A percentile compares a stretch with the other conserved stretches of the same genome.
Conservation (phyloP, 2,113 vertebrate genomes). For the Neodon shergylaensis region DNA sequence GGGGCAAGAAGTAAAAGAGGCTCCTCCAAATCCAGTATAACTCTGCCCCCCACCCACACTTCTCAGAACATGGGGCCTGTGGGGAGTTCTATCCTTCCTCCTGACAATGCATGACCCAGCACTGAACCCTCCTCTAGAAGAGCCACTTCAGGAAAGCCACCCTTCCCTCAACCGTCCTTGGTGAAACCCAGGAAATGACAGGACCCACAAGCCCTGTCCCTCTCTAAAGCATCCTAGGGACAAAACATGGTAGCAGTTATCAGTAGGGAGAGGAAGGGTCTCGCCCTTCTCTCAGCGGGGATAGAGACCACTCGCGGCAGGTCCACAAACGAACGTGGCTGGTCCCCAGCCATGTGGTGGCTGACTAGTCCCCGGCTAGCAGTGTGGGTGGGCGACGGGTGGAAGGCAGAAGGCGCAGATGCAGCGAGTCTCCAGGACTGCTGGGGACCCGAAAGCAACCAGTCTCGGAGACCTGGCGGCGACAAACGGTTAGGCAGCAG, state of each 20-base stretch:
- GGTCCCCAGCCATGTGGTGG: too few relatives aligned
- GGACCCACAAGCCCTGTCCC: rapidly evolving
- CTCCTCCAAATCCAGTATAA: background rate
- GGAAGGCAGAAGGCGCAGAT: too few relatives aligned
- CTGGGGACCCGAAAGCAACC: too few relatives aligned
- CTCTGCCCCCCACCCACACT: background rate
- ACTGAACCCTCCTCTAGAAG: background rate
- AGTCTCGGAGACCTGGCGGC: too few relatives aligned
- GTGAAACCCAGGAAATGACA: background rate
- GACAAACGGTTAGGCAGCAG: rapidly evolving
- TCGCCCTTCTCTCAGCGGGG: too few relatives aligned
- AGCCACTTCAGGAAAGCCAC: background rate
- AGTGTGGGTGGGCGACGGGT: too few relatives aligned
- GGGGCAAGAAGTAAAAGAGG: background rate
- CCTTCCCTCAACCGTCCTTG: background rate
- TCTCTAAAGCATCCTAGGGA: background rate
- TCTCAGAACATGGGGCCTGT: too few relatives aligned
- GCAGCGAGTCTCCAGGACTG: too few relatives aligned
- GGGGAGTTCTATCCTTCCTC: background rate
- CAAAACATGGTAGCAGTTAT: background rate
- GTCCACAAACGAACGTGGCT: too few relatives aligned
- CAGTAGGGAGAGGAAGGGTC: background rate
- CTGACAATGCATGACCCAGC: background rate
- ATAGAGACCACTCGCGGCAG: too few relatives aligned
- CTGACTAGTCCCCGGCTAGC: too few relatives aligned